Percentiles rank a stretch among this genome's conserved stretches.
Conservation (phyloP, 2,888 invertebrate genomes). For the Digitonthophagus gazella region DNA sequence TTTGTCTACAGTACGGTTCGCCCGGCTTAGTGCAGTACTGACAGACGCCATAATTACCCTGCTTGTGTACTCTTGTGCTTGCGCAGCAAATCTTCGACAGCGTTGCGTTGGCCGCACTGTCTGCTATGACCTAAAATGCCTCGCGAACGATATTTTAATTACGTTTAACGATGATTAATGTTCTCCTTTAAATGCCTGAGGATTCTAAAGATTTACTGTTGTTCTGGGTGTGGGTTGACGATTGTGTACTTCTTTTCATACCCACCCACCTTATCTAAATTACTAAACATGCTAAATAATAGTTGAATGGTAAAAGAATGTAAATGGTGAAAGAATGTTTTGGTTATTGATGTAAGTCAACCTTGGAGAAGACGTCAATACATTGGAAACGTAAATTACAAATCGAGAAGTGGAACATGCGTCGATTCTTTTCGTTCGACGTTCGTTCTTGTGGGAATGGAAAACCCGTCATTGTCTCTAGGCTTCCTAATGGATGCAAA, state of each 20-base stretch:
- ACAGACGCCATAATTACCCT: slow-evolving; percentile 7
- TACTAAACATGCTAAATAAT: no score
- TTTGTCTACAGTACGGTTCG: slow-evolving; percentile 8
- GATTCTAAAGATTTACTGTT: background rate
- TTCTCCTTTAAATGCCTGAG: background rate
- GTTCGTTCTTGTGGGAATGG: background rate
- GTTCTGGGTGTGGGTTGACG: background rate
- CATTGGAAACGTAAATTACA: background rate
- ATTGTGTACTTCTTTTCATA: no score
- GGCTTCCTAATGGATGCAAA: background rate
- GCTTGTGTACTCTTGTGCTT: background rate
- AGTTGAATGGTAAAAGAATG: no score
- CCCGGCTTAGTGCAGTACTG: slow-evolving; percentile 6
- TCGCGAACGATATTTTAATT: slow-evolving; percentile 12
- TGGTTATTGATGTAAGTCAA: no score
- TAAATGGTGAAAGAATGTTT: no score
- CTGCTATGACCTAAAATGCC: slow-evolving; percentile 10
- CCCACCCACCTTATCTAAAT: no score
- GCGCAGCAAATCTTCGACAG: background rate
- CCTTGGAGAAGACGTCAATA: no score
- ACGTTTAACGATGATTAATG: slow-evolving; percentile 14
- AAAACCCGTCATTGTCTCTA: background rate
- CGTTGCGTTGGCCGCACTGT: background rate
- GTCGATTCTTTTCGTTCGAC: background rate
- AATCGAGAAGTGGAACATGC: background rate